Conservation (phyloP, 1,140 invertebrate species). For the Acromyrmex echinatior region DNA sequence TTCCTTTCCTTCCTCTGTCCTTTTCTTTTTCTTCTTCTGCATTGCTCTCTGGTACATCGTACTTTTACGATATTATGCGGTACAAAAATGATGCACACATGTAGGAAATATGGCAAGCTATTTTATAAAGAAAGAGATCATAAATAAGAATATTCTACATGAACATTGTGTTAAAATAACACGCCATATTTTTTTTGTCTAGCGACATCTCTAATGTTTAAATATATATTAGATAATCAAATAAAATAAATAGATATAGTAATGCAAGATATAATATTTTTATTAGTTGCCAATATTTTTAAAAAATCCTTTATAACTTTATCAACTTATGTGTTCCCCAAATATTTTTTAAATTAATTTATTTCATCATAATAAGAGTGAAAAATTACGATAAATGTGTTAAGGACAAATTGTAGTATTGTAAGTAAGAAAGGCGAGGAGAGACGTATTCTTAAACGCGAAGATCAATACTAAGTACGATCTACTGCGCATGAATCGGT, state of each 20-base stretch:
- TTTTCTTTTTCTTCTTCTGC: not conserved
- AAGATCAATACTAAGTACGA: slow-evolving; percentile 55
- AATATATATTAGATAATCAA: not conserved
- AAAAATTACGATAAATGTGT: slow-evolving; percentile 16
- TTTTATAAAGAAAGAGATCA: not conserved
- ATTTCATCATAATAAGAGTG: not conserved
- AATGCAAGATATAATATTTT: not conserved
- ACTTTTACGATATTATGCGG: slow-evolving; percentile 29
- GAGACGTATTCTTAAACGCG: slow-evolving; percentile 8
- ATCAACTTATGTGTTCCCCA: not conserved
- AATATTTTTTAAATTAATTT: not conserved
- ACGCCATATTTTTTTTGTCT: not conserved
- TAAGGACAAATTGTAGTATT: slow-evolving; percentile 11
- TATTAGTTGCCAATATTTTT: not conserved
- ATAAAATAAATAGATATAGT: not conserved
- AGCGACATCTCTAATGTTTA: not conserved
- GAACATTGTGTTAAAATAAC: not conserved
- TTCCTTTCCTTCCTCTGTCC: not conserved
- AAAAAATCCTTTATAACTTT: not conserved
- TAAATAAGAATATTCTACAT: not conserved
- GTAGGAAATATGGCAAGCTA: not conserved
- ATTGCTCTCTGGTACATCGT: slow-evolving; percentile 3
- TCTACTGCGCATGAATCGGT: slow-evolving; percentile 78
- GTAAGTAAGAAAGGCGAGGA: not conserved
- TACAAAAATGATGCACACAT: slow-evolving; percentile 1